Percentiles rank a stretch among this genome's conserved stretches.
Evolutionary conservation across 2,888 invertebrate species (phyloP).

Genomic region (Trilocha varians): DNA sequence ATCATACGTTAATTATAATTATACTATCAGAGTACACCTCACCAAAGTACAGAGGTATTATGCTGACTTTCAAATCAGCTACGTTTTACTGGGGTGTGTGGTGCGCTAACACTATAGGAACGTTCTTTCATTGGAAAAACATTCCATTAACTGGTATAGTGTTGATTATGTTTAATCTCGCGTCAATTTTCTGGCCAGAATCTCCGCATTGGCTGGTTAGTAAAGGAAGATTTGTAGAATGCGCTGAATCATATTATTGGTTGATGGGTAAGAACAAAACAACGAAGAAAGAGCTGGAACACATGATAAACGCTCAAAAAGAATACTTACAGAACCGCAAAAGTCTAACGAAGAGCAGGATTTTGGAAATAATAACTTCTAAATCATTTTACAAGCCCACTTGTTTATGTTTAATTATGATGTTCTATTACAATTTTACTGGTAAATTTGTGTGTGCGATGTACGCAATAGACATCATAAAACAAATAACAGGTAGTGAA

Average conservation of each 20-base stretch:
- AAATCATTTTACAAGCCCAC: constrained; percentile 30
- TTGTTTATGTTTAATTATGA: too few relatives aligned
- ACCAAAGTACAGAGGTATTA: constrained; percentile 24
- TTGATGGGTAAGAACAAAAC: constrained; percentile 23
- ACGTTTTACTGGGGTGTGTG: constrained; percentile 27
- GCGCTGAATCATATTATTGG: constrained; percentile 24
- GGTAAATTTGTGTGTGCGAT: too few relatives aligned
- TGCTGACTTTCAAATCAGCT: constrained; percentile 26
- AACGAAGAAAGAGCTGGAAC: constrained; percentile 25
- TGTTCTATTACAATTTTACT: too few relatives aligned
- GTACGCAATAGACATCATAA: too few relatives aligned
- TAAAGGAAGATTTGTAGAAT: constrained; percentile 22
- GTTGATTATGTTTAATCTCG: constrained; percentile 18
- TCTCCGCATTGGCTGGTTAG: constrained; percentile 34
- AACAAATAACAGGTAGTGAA: too few relatives aligned
- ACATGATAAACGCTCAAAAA: constrained; percentile 19
- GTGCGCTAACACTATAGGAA: constrained; percentile 29
- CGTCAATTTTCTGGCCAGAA: constrained; percentile 25
- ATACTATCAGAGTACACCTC: constrained; percentile 27
- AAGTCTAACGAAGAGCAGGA: constrained; percentile 9
- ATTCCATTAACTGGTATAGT: constrained; percentile 22
- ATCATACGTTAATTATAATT: constrained; percentile 18
- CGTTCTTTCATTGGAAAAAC: constrained; percentile 27
- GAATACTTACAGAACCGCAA: constrained; percentile 12
- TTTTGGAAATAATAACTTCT: constrained; percentile 14